phyloP scores from a whole-genome alignment of 2,797 vertebrate genomes.

The Xenopus petersii region DNA sequence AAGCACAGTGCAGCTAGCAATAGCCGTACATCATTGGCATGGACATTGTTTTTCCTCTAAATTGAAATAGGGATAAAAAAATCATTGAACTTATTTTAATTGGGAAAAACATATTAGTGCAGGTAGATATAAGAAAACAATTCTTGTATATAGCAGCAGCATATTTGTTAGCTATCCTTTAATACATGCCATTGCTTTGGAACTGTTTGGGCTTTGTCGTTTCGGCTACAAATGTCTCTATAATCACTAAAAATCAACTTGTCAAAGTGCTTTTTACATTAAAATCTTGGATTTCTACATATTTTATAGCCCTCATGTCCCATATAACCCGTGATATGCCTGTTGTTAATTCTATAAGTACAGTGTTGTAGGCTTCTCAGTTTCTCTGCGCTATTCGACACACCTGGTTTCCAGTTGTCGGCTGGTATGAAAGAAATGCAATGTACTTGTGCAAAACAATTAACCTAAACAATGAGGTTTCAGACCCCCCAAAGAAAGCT shows the following conservation, averaged over 20 bases:
- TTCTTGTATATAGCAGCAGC: too few relatives aligned
- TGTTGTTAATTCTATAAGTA: background rate
- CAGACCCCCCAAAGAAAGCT: background rate
- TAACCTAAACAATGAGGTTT: slow-evolving; percentile 2
- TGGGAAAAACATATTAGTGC: too few relatives aligned
- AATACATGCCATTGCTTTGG: too few relatives aligned
- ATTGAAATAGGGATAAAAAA: too few relatives aligned
- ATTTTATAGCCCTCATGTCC: slow-evolving; percentile 10
- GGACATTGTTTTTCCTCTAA: too few relatives aligned
- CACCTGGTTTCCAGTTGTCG: background rate
- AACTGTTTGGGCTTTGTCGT: too few relatives aligned
- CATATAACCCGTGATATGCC: background rate
- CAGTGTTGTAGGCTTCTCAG: background rate
- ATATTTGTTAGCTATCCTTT: too few relatives aligned
- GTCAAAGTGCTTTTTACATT: slow-evolving; percentile 7
- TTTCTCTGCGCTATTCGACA: background rate
- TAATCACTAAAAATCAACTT: slow-evolving; percentile 13
- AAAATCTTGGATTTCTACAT: background rate
- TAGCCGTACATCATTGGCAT: too few relatives aligned
- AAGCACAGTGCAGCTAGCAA: too few relatives aligned
- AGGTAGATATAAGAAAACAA: too few relatives aligned
- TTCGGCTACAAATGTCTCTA: slow-evolving; percentile 2
- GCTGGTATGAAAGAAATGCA: slow-evolving; percentile 1
- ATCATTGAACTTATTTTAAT: too few relatives aligned
- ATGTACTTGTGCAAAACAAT: slow-evolving; percentile 12